A percentile compares a stretch with the other conserved stretches of the same genome.
Conservation (phyloP, 2,888 invertebrate genomes). For the Homarus gammarus region DNA sequence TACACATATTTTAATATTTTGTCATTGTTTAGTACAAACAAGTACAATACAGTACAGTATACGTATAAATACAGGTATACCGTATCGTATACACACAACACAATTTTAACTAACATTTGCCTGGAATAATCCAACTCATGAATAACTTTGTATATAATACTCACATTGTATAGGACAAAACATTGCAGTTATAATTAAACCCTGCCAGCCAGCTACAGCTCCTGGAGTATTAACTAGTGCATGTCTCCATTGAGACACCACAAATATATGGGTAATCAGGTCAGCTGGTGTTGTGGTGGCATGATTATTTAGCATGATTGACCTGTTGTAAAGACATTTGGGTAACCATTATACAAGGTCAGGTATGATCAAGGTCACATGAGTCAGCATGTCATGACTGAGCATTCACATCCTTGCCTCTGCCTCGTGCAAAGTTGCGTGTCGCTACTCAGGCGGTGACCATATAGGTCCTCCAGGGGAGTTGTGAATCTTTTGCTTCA, state of each 20-base stretch:
- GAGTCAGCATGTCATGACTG: constrained; percentile 54
- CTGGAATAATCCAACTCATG: not conserved
- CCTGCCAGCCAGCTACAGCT: not conserved
- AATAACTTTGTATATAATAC: not conserved
- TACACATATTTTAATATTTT: no score
- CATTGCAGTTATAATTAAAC: not conserved
- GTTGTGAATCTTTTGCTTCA: not conserved
- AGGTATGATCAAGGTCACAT: constrained; percentile 53
- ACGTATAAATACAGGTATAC: not conserved
- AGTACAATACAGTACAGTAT: not conserved
- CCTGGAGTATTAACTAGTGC: constrained; percentile 16
- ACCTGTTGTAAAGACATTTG: constrained; percentile 59
- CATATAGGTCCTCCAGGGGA: constrained; percentile 24
- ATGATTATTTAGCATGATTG: constrained; percentile 67
- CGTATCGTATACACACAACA: not conserved
- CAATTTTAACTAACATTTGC: not conserved
- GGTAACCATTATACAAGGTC: constrained; percentile 61
- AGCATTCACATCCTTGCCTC: constrained; percentile 68
- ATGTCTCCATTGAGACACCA: constrained; percentile 26
- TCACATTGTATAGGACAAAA: not conserved
- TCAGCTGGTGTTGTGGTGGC: constrained; percentile 69
- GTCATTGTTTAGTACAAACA: no score
- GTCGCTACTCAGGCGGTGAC: constrained; percentile 69
- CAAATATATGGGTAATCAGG: constrained; percentile 47
- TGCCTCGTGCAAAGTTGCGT: constrained; percentile 73